Conservation (phyloP, 2,888 invertebrate genomes). For the Entomobrya proxima region DNA sequence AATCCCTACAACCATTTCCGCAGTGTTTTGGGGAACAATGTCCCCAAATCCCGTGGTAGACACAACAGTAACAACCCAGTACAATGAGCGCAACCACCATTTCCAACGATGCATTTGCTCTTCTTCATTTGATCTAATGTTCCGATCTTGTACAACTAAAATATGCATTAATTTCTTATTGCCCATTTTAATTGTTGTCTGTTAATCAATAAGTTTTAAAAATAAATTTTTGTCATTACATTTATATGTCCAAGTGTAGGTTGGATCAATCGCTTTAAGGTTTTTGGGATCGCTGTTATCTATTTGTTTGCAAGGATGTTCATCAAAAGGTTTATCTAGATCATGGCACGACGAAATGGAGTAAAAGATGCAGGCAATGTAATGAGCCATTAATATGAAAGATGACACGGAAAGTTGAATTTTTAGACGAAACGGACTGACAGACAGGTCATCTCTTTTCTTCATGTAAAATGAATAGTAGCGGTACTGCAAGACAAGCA, state of each 20-base stretch:
- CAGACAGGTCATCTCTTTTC: slow-evolving; percentile 60
- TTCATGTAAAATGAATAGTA: slow-evolving; percentile 33
- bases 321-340: background rate
- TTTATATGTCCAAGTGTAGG: slow-evolving; percentile 47
- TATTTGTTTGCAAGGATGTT: background rate
- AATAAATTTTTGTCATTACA: slow-evolving; percentile 8
- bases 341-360: slow-evolving; percentile 57
- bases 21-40: slow-evolving; percentile 56
- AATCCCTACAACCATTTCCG: slow-evolving; percentile 65
- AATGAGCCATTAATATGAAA: slow-evolving; percentile 67
- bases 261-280: background rate
- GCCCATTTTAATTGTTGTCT: background rate
- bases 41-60: slow-evolving; percentile 72
- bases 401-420: slow-evolving; percentile 64
- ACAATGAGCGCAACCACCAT: slow-evolving; percentile 69
- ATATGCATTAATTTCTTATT: background rate
- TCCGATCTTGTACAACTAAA: background rate
- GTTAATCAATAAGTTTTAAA: background rate
- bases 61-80: slow-evolving; percentile 68
- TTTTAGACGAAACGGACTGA: slow-evolving; percentile 67
- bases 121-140: background rate
- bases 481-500: slow-evolving; percentile 31
- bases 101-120: background rate
- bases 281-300: background rate
- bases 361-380: slow-evolving; percentile 70